Evolutionary conservation across 2,113 vertebrate genomes (phyloP).

Genomic region (Coryphaenoides rupestris): DNA sequence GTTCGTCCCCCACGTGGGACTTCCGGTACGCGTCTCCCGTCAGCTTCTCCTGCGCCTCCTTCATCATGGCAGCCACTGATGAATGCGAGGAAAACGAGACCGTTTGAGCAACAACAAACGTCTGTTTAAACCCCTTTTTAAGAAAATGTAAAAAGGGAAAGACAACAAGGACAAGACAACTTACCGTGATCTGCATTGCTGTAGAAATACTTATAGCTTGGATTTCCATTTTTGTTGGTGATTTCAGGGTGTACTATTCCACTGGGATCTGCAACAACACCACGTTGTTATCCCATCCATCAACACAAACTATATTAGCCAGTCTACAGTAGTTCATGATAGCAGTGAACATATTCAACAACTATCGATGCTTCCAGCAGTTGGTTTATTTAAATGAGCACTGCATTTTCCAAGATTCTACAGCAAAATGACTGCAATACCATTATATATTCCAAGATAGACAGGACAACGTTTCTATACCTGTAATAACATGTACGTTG

Average conservation of each 20-base stretch:
- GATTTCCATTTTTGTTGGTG: conserved; percentile 90
- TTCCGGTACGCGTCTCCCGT: conserved; percentile 87
- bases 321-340: neutral
- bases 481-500: too few species aligned
- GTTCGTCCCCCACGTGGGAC: conserved; percentile 82
- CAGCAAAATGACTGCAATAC: too few species aligned
- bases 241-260: conserved; percentile 92
- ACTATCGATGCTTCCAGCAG: too few species aligned
- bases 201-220: conserved; percentile 98
- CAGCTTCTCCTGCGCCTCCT: conserved; percentile 91
- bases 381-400: too few species aligned
- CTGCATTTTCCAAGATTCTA: too few species aligned
- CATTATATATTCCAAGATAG: too few species aligned
- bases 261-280: conserved; percentile 79
- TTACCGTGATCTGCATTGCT: conserved; percentile 93
- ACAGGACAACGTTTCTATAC: too few species aligned
- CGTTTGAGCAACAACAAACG: neutral
- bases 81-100: neutral
- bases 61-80: conserved; percentile 89
- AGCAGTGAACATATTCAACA: too few species aligned
- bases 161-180: too few species aligned
- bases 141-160: neutral
- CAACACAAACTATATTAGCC: neutral
- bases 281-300: neutral
- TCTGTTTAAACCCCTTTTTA: neutral